These are phyloP conservation scores for Dryobates pubescens DNA, from an alignment of 2,797 vertebrate genomes.

Conservation along the genomic window DNA sequence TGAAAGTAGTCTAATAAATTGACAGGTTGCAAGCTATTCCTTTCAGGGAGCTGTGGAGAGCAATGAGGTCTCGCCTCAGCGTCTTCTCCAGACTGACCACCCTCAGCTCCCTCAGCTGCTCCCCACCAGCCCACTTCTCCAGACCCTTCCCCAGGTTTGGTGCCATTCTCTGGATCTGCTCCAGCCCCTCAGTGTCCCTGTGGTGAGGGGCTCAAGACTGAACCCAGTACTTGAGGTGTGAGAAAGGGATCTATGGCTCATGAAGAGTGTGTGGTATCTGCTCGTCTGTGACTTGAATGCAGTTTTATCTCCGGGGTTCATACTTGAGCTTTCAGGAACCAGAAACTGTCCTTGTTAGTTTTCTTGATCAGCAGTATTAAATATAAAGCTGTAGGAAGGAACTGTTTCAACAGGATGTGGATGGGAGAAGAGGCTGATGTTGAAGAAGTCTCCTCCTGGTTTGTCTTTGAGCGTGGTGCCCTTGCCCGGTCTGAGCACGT, in stretches of 20 bases:
- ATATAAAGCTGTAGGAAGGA: background rate
- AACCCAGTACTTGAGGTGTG: background rate
- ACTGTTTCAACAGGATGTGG: background rate
- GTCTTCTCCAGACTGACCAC: no score
- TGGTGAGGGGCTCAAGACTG: no score
- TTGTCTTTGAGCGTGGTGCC: background rate
- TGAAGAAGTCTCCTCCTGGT: background rate
- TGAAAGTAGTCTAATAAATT: background rate
- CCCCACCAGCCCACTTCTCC: no score
- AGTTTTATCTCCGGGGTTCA: background rate
- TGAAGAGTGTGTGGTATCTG: background rate
- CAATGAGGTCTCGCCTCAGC: no score
- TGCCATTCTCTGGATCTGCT: no score
- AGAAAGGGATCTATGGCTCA: rapidly evolving
- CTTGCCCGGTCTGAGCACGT: background rate
- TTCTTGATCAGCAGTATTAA: background rate
- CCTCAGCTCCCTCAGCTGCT: no score
- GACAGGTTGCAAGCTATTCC: background rate
- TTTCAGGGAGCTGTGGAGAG: no score
- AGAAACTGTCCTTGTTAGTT: background rate
- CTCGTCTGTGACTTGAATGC: background rate
- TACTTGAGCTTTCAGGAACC: background rate
- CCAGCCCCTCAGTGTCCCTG: no score
- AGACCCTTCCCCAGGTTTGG: no score
- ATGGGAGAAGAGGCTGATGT: background rate